Conservation (phyloP, 2,888 invertebrate species). For the Limnephilus marmoratus region DNA sequence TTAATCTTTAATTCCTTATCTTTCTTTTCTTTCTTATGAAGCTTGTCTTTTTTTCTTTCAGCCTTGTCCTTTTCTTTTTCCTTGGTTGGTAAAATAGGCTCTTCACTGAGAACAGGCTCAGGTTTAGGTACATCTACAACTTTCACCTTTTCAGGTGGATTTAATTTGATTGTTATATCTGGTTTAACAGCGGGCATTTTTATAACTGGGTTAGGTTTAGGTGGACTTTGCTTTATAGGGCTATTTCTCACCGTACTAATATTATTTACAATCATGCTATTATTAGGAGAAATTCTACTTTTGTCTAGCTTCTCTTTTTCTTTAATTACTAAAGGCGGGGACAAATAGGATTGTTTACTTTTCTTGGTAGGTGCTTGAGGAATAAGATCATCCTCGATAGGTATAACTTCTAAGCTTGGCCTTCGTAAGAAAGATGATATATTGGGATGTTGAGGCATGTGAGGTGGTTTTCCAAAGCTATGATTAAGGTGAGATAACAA, state of each 20-base stretch:
- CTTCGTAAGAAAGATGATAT: constrained; percentile 79
- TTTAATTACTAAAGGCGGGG: constrained; percentile 66
- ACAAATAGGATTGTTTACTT: constrained; percentile 64
- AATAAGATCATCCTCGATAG: constrained; percentile 74
- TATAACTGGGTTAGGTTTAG: constrained; percentile 72
- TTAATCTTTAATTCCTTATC: constrained; percentile 81
- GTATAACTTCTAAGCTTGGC: constrained; percentile 78
- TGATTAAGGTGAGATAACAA: constrained; percentile 73
- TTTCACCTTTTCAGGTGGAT: constrained; percentile 69
- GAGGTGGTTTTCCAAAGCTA: constrained; percentile 79
- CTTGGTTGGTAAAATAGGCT: constrained; percentile 67
- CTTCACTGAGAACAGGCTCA: constrained; percentile 61
- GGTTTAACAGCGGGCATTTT: constrained; percentile 77
- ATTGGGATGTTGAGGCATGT: constrained; percentile 77
- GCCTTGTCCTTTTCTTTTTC: constrained; percentile 71
- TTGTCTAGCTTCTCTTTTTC: constrained; percentile 75
- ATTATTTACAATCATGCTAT: constrained; percentile 75
- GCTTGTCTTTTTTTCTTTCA: constrained; percentile 78
- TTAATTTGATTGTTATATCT: constrained; percentile 80
- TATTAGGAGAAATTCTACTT: constrained; percentile 76
- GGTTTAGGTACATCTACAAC: constrained; percentile 60
- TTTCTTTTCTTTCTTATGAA: constrained; percentile 83
- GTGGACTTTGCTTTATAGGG: constrained; percentile 72
- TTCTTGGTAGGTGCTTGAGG: constrained; percentile 67
- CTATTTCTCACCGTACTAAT: constrained; percentile 70